Base-by-base conservation (phyloP, 2,797 vertebrate species). In the Carduelis carduelis region DNA sequence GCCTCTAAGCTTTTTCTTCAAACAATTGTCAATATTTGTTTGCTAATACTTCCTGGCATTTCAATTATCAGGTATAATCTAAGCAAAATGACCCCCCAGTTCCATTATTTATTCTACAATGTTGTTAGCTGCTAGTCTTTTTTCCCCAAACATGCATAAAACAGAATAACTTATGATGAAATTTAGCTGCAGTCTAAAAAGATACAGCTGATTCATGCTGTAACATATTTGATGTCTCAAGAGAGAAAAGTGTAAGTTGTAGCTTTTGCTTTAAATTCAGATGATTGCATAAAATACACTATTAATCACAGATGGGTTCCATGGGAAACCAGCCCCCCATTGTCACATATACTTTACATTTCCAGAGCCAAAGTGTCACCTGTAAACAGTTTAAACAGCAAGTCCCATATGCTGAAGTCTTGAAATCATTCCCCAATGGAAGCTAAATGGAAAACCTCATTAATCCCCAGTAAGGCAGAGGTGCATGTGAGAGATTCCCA, bases 361-460 rank as follows among this genome's bases (percentile, higher is more conserved):
- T 68, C 39, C 71, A 77, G 64, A 87, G 68, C 20, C 52, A 35
- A 90, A 90, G 34, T 85, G 71, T 75, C 65, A 74, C 75, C 83
- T 78, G 57, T 77, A 94, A 96, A 87, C 65, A 80, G 66, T 75
- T 89, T 89, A 80, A 96, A 53, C 53, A 77, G 32, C 34, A 74
- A 79, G 60, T 64, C 43, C 52, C 75, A 85, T 91, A 92, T 83
- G 71, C 46, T 92, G 64, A 79, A 77, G 66, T 76, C 39, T 69
- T 63, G 46, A 83, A 91, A 69, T 68, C 39, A 41, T 88, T 95
- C 65, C 55, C 63, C 86, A 88, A 72, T 91, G 83, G 70, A 88
- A 83, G 50, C 83, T 91, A 93, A 95, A 94, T 94, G 76, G 68
- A 85, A 90, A 90, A 90, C 20, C 53, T 87, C 83, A 89, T 95